These are phyloP conservation scores for Celastrina argiolus DNA, from an alignment of 2,888 invertebrate genomes.

Conservation along the genomic window DNA sequence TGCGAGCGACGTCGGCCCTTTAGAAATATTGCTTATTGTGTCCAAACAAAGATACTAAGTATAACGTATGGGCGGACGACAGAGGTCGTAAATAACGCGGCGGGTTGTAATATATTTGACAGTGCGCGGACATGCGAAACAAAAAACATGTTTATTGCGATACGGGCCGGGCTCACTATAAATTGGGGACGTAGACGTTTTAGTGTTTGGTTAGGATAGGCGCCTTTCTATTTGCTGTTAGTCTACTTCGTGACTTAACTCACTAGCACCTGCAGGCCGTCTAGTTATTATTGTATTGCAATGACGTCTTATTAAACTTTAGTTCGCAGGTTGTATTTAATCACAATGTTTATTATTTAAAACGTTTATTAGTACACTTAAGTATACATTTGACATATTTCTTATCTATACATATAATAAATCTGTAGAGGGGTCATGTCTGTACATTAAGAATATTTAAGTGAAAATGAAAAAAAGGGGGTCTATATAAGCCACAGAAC, in stretches of 20 bases:
- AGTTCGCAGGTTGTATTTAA: neutral
- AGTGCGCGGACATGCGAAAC: constrained; percentile 77
- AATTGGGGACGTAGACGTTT: constrained; percentile 56
- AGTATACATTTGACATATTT: too few relatives aligned
- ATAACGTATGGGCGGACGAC: constrained; percentile 78
- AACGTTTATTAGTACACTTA: neutral
- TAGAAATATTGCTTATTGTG: constrained; percentile 79
- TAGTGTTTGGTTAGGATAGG: constrained; percentile 58
- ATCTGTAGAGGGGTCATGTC: too few relatives aligned
- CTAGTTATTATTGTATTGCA: neutral
- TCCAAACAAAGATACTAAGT: constrained; percentile 79
- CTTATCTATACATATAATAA: too few relatives aligned
- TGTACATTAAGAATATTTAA: too few relatives aligned
- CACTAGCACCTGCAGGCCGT: constrained; percentile 34
- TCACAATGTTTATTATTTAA: neutral
- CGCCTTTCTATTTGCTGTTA: constrained; percentile 33
- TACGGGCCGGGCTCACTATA: constrained; percentile 55
- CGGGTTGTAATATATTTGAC: constrained; percentile 78
- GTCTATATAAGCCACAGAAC: too few relatives aligned
- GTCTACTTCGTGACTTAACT: constrained; percentile 36
- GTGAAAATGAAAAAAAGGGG: too few relatives aligned
- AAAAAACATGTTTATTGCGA: constrained; percentile 78
- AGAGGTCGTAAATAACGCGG: constrained; percentile 75
- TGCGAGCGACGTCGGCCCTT: constrained; percentile 74
- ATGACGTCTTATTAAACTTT: neutral